These are phyloP conservation scores for Pteropus rufus DNA, from an alignment of 2,797 vertebrate genomes.

Conservation along the genomic window DNA sequence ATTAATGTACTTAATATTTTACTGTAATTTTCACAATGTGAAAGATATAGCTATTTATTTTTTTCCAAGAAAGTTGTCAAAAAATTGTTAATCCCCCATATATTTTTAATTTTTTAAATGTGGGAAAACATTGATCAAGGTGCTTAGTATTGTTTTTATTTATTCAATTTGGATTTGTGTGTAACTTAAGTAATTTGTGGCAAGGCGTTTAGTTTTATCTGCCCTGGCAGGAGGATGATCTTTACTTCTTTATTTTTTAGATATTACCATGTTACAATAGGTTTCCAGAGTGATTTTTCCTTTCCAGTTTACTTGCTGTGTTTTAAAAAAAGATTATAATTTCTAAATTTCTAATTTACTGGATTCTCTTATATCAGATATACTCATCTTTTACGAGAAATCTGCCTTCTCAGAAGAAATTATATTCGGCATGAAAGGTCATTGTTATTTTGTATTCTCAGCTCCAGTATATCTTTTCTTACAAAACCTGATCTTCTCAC, in stretches of 20 bases:
- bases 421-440: background rate
- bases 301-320: background rate
- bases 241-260: conserved; percentile 21
- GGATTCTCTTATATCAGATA: background rate
- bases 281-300: conserved; percentile 16
- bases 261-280: background rate
- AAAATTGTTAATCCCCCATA: background rate
- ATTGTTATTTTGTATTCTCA: conserved; percentile 11
- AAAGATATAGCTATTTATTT: background rate
- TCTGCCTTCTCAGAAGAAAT: conserved; percentile 30
- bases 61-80: background rate
- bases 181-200: background rate
- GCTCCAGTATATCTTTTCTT: background rate
- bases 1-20: background rate
- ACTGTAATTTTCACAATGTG: background rate
- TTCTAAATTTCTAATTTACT: conserved; percentile 6
- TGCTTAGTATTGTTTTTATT: background rate
- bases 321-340: background rate
- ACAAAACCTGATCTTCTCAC: background rate
- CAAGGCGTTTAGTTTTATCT: background rate
- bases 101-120: background rate
- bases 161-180: background rate
- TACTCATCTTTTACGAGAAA: conserved; percentile 8
- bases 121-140: background rate
- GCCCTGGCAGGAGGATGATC: background rate